Evolutionary conservation across 2,888 invertebrate species (phyloP).

Genomic region (Sturmia bella): DNA sequence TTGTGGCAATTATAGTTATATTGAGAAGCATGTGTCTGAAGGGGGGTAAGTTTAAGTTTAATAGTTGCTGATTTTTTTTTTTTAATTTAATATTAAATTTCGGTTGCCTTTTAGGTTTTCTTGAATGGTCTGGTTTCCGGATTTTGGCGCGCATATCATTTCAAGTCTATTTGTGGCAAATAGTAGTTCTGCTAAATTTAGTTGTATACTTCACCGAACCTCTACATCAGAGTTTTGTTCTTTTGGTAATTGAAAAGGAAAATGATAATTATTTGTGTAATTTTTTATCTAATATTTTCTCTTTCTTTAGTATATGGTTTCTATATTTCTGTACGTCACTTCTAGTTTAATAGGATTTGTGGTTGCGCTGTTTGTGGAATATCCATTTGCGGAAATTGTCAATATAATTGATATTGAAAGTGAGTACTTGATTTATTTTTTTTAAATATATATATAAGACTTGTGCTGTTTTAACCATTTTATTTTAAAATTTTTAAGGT

Average conservation of each 20-base stretch:
- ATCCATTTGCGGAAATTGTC: conserved; percentile 43
- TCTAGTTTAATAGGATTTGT: conserved; percentile 21
- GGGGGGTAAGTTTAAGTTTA: conserved; percentile 21
- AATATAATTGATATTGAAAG: conserved; percentile 39
- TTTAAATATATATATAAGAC: no score
- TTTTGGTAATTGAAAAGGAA: conserved; percentile 4
- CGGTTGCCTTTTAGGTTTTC: conserved; percentile 22
- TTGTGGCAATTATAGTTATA: conserved; percentile 34
- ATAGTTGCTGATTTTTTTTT: no score
- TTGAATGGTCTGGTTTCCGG: not conserved
- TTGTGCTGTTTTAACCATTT: no score
- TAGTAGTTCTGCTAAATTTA: not conserved
- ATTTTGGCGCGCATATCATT: conserved; percentile 40
- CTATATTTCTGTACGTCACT: not conserved
- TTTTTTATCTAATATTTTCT: not conserved
- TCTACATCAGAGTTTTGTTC: not conserved
- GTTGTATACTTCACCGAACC: not conserved
- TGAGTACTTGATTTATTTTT: not conserved
- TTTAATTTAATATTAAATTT: not conserved
- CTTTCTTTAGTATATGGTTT: not conserved
- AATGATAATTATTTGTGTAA: no score
- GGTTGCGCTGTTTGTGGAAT: conserved; percentile 35
- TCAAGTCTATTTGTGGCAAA: conserved; percentile 54
- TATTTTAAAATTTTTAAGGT: no score
- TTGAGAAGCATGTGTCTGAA: conserved; percentile 31